Evolutionary conservation across 2,113 vertebrate genomes (phyloP), one percentile per base, ranked within the genome.

Genomic region (Pitta sordida): DNA sequence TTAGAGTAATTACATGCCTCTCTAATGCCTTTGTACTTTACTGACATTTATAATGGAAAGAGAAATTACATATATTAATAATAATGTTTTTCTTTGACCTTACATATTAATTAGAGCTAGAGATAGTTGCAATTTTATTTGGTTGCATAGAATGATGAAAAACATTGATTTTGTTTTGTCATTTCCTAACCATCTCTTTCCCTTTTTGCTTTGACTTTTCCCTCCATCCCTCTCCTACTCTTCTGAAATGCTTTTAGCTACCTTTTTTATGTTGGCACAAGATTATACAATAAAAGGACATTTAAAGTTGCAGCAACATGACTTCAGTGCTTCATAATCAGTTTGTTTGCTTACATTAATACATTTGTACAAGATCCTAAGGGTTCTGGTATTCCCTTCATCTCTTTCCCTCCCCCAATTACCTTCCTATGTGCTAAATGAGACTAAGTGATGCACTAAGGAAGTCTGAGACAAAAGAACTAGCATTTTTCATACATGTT

Each of bases 71-170:
- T 75, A 41, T 91, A n/a, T n/a, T n/a, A 92, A 88, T 91, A 92
- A 88, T 76, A 59, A 70, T 96, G 85, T 95, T 95, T 97, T 83
- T 80, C 56, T 81, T 95, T 96, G 96, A 95, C 93, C 82, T 97
- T 96, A 89, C 20, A 18, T 82, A 46, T 96, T 96, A 96, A 97
- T 97, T 96, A 76, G 20, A 62, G 36, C 11, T 46, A 30, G 34
- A 68, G 34, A 55, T 48, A 60, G 46, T 53, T 53, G n/a, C 17
- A 7, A 27, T 62, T 83, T 62, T 32, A 53, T 76, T 94, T 93
- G 52, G 60, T 49, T n/a, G 74, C n/a, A 22, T 93, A 68, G 48
- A 93, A 83, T 77, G 51, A 68, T 90, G 65, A 68, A 93, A 96
- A 95, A 41, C 6, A 7, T 86, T 93, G 78, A 70, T 93, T 92